These are phyloP conservation scores for Nysson spinosus DNA, from an alignment of 2,888 invertebrate genomes.

Conservation along the genomic window DNA sequence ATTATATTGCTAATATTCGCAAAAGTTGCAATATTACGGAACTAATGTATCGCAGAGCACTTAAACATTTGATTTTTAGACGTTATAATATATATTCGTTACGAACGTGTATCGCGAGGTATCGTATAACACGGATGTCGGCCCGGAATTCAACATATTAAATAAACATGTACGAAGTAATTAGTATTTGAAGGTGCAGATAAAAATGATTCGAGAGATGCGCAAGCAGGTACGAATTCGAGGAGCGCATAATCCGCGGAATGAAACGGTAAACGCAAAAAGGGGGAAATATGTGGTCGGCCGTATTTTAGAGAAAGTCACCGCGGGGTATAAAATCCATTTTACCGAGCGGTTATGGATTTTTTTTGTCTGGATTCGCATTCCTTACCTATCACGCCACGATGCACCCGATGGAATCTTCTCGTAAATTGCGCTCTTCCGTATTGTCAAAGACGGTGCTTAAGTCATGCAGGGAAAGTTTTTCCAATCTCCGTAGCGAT, in stretches of 20 bases:
- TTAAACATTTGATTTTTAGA: too few relatives aligned
- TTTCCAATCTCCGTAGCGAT: conserved; percentile 44
- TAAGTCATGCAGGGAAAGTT: conserved; percentile 43
- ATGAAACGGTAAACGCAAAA: conserved; percentile 3
- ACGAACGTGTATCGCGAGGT: too few relatives aligned
- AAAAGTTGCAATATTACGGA: too few relatives aligned
- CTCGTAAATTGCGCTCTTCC: conserved; percentile 53
- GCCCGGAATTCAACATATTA: too few relatives aligned
- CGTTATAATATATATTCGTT: too few relatives aligned
- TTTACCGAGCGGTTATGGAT: conserved; percentile 25
- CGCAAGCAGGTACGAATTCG: not conserved
- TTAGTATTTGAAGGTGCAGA: too few relatives aligned
- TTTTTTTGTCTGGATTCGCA: conserved; percentile 20
- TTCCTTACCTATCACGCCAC: conserved; percentile 29
- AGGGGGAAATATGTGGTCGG: conserved; percentile 13
- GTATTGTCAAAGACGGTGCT: conserved; percentile 50
- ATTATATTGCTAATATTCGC: too few relatives aligned
- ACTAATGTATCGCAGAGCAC: too few relatives aligned
- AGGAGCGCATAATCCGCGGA: not conserved
- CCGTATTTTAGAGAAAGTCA: conserved; percentile 38
- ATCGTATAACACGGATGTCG: too few relatives aligned
- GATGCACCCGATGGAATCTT: conserved; percentile 37
- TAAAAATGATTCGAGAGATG: too few relatives aligned
- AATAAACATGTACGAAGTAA: too few relatives aligned
- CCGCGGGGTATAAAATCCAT: conserved; percentile 21